Percentiles rank a stretch among this genome's conserved stretches.
phyloP scores from a whole-genome alignment of 2,888 invertebrate genomes.

The Smittia aterrima region DNA sequence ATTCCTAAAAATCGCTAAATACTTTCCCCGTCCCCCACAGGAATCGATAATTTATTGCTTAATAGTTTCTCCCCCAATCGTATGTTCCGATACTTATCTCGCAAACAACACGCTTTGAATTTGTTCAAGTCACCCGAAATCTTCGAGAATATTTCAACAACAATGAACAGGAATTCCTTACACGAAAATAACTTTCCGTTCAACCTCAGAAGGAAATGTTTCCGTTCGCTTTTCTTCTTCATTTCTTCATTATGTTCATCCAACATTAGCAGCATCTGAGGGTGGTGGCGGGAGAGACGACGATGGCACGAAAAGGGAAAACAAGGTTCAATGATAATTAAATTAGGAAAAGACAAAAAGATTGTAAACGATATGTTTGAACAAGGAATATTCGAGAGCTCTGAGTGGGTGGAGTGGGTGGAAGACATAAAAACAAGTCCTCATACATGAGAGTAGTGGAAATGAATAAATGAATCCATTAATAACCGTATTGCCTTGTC shows the following conservation, averaged over 20 bases:
- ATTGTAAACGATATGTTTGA: constrained; percentile 25
- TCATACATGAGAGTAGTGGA: background rate
- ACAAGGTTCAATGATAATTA: constrained; percentile 27
- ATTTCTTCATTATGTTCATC: constrained; percentile 8
- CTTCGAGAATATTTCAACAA: background rate
- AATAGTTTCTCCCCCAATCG: background rate
- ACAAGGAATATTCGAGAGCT: background rate
- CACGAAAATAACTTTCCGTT: constrained; percentile 7
- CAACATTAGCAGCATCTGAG: background rate
- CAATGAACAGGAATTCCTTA: constrained; percentile 3
- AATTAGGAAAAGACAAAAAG: constrained; percentile 23
- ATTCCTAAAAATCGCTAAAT: too few species aligned
- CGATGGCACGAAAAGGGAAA: background rate
- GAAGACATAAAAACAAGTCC: background rate
- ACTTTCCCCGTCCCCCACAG: background rate
- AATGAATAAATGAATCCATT: constrained; percentile 25
- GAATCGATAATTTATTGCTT: constrained; percentile 23
- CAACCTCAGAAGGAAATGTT: constrained; percentile 25
- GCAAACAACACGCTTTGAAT: background rate
- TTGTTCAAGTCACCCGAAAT: constrained; percentile 10
- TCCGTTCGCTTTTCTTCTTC: background rate
- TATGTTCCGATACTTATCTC: constrained; percentile 14
- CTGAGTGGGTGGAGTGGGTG: background rate
- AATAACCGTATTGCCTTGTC: constrained; percentile 25
- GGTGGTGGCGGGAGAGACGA: background rate